A percentile compares a stretch with the other conserved stretches of the same genome.
These are phyloP conservation scores for Camponotus fellah DNA, from an alignment of 2,888 invertebrate genomes.

Conservation along the genomic window DNA sequence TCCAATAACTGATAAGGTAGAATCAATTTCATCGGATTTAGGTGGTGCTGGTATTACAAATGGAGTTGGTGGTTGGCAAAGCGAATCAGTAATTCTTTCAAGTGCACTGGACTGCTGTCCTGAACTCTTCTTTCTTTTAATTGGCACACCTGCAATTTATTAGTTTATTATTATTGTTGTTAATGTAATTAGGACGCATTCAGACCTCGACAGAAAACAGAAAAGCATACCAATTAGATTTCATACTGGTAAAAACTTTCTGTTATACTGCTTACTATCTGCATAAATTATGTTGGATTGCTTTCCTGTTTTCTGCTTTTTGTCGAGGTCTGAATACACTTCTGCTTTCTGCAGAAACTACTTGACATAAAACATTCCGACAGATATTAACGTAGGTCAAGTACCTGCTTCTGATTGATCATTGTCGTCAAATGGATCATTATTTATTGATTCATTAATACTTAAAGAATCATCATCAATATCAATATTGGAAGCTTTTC, in stretches of 20 bases:
- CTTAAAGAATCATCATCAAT: background rate
- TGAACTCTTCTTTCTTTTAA: background rate
- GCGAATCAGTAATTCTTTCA: background rate
- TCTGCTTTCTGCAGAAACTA: too few species aligned
- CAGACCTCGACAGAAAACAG: too few species aligned
- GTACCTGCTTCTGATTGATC: background rate
- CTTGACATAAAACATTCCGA: background rate
- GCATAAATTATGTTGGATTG: too few species aligned
- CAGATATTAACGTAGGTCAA: background rate
- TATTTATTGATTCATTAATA: background rate
- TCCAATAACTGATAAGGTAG: background rate
- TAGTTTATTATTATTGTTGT: too few species aligned
- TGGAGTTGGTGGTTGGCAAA: conserved; percentile 6
- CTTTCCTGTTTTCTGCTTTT: too few species aligned
- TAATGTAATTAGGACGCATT: too few species aligned
- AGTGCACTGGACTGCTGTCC: background rate
- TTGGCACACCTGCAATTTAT: background rate
- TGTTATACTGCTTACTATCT: too few species aligned
- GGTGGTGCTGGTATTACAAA: background rate
- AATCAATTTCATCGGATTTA: conserved; percentile 3
- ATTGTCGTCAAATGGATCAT: background rate
- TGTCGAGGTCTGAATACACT: too few species aligned
- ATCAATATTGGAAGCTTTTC: too few species aligned
- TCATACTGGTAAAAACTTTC: too few species aligned
- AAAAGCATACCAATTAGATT: too few species aligned